Percentiles rank a stretch among this genome's conserved stretches.
Evolutionary conservation across 2,113 vertebrate genomes (phyloP).

Genomic region (Vimba vimba): DNA sequence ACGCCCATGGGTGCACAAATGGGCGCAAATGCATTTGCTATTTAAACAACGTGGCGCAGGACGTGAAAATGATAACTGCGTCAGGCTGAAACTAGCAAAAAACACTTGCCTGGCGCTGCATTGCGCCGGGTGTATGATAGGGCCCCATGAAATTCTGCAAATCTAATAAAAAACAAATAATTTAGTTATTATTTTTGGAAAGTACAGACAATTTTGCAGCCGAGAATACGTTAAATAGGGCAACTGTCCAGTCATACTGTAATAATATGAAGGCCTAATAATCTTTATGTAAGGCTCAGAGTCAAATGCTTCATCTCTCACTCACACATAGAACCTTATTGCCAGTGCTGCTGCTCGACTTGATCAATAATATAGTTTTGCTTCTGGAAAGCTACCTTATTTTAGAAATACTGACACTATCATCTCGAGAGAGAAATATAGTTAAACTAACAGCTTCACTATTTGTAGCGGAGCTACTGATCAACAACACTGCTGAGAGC

Average conservation of each 20-base stretch:
- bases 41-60: no score
- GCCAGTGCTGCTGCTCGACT: not conserved
- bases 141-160: no score
- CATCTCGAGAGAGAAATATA: not conserved
- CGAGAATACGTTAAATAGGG: not conserved
- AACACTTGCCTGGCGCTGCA: no score
- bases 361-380: not conserved
- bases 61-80: no score
- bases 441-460: not conserved
- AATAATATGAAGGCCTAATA: not conserved
- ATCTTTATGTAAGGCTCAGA: not conserved
- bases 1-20: no score
- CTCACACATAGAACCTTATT: not conserved
- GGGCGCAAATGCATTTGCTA: no score
- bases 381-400: not conserved
- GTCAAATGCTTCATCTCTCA: not conserved
- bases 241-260: not conserved
- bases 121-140: no score
- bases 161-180: no score
- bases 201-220: not conserved
- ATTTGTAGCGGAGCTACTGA: not conserved
- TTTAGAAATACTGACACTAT: not conserved
- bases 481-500: conserved; percentile 7
- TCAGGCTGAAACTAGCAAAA: no score
- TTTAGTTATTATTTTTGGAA: not conserved